These are phyloP conservation scores for Poeciliopsis prolifica DNA, from an alignment of 2,113 vertebrate genomes.

Conservation along the genomic window DNA sequence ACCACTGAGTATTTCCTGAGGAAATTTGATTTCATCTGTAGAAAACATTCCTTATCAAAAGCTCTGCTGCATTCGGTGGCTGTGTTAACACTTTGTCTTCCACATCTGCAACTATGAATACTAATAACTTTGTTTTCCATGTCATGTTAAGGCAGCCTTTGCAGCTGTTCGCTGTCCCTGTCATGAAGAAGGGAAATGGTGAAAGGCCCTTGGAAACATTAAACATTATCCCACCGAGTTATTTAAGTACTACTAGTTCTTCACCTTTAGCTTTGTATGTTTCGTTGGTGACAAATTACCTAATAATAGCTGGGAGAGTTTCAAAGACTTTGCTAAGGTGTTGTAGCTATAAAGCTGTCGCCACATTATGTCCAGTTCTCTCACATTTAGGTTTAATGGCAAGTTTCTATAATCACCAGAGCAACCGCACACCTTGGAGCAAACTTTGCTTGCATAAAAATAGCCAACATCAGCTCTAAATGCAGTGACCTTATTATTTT, in stretches of 20 bases:
- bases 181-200: slow-evolving; percentile 43
- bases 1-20: background rate
- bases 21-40: slow-evolving; percentile 16
- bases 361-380: slow-evolving; percentile 56
- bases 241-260: slow-evolving; percentile 19
- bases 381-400: slow-evolving; percentile 56
- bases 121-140: slow-evolving; percentile 44
- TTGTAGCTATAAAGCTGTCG: slow-evolving; percentile 37
- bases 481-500: slow-evolving; percentile 26
- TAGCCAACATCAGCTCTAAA: slow-evolving; percentile 15
- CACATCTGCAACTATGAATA: slow-evolving; percentile 46
- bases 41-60: slow-evolving; percentile 7
- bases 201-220: slow-evolving; percentile 40
- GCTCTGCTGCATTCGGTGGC: slow-evolving; percentile 11
- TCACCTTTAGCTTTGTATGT: background rate
- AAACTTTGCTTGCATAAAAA: slow-evolving; percentile 13
- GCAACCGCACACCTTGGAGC: slow-evolving; percentile 6
- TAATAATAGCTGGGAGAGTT: background rate
- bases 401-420: slow-evolving; percentile 49
- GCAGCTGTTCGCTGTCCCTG: slow-evolving; percentile 48
- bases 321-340: slow-evolving; percentile 48
- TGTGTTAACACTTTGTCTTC: slow-evolving; percentile 22
- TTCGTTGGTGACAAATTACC: background rate
- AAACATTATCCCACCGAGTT: slow-evolving; percentile 54
- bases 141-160: slow-evolving; percentile 50